Evolutionary conservation across 2,113 vertebrate genomes (phyloP).

Genomic region (Megaptera novaeangliae): DNA sequence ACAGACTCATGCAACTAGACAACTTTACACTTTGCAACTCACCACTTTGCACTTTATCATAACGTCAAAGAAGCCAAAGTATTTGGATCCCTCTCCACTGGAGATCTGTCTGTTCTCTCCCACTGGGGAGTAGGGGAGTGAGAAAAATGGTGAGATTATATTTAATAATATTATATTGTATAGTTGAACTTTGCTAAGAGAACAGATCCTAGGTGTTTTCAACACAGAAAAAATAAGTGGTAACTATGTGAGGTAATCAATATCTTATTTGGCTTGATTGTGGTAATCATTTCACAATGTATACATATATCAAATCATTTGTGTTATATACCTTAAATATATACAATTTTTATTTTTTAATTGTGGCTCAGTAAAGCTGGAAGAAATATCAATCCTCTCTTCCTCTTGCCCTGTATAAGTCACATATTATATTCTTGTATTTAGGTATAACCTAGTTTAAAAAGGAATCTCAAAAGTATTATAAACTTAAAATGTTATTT

Average conservation of each 20-base stretch:
- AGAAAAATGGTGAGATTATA: background rate
- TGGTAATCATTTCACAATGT: background rate
- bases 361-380: background rate
- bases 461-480: background rate
- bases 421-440: background rate
- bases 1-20: background rate
- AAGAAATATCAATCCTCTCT: background rate
- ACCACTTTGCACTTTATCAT: background rate
- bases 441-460: background rate
- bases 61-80: background rate
- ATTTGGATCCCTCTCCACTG: background rate
- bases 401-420: background rate
- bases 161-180: background rate
- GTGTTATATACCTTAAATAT: background rate
- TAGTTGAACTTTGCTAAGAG: background rate
- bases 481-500: background rate
- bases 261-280: background rate
- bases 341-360: background rate
- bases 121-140: background rate
- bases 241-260: background rate
- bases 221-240: too few relatives aligned
- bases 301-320: background rate
- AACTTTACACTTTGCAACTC: background rate
- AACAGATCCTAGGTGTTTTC: too few relatives aligned
- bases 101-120: background rate